Evolutionary conservation across 2,113 vertebrate genomes (phyloP), one percentile per base, ranked within the genome.

Genomic region (Heterochromis multidens): DNA sequence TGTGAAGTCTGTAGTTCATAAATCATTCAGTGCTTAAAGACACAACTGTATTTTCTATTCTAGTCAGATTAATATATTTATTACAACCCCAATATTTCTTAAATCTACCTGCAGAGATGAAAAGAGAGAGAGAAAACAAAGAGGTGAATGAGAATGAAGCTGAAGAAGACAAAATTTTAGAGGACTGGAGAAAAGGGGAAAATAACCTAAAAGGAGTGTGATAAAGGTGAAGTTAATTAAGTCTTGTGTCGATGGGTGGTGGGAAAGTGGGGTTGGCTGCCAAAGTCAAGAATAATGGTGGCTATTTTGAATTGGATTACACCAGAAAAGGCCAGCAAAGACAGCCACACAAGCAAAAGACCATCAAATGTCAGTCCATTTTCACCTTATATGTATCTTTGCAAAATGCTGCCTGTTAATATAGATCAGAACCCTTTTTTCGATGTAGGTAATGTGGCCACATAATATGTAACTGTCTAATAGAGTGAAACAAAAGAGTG

Each of bases 151-250:
- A 79, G 67, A 74, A 31, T 54, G 19, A 74, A 46, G 11, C 27
- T 54, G 33, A 54, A 52, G 67, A 14, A 74, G 46, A 11, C 29
- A 74, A 33, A 11, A n/a, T 74, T 80, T 31, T 21, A 61, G 56
- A 57, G 54, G 77, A 85, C 29, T 79, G 60, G 31, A 78, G 37
- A 72, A 57, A 80, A 78, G 81, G 23, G 16, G 49, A 54, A 33
- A 74, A 74, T 54, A 74, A 74, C 70, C 70, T 74, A 74, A 54
- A 74, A 74, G 46, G 46, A 27, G 63, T 79, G 52, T 76, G 80
- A 88, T 85, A 65, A 83, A 80, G 49, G 77, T 76, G 84, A 91
- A 88, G 83, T 90, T 94, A 90, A 93, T 94, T 77, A 80, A 88
- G 83, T 84, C 80, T 89, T 57, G 29, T 87, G 84, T 88, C 85